phyloP scores from a whole-genome alignment of 2,113 vertebrate genomes.

The Albula glossodonta region DNA sequence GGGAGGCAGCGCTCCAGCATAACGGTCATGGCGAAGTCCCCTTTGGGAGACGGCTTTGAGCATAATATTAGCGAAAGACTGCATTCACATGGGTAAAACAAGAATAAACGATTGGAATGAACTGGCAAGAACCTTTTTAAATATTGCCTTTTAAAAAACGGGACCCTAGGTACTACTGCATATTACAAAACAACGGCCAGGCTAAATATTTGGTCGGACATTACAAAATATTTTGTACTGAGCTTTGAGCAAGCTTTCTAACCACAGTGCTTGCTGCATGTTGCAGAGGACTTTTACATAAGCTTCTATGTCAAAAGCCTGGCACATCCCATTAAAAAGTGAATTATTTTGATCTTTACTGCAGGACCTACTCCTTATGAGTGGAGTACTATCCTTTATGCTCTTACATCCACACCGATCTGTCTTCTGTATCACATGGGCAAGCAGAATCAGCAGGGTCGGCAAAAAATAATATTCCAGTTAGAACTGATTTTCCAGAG shows the following conservation, averaged over 20 bases:
- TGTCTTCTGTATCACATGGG: neutral
- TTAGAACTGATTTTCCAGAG: neutral
- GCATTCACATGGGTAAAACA: neutral
- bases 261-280: neutral
- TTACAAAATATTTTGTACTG: neutral
- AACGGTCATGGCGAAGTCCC: neutral
- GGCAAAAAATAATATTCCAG: neutral
- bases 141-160: neutral
- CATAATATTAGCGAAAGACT: neutral
- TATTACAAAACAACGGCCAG: neutral
- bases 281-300: neutral
- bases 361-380: neutral
- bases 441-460: neutral
- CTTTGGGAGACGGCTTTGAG: neutral
- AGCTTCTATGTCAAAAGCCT: too few species aligned
- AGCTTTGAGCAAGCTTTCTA: neutral
- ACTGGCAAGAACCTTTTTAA: neutral
- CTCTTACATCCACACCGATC: neutral
- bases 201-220: neutral
- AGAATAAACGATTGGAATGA: neutral
- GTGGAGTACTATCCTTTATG: neutral
- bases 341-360: too few species aligned
- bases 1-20: conserved; percentile 21
- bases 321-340: too few species aligned
- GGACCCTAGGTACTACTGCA: neutral